These are phyloP conservation scores for Spilogale gracilis DNA, from an alignment of 2,113 vertebrate species.

Conservation along the genomic window DNA sequence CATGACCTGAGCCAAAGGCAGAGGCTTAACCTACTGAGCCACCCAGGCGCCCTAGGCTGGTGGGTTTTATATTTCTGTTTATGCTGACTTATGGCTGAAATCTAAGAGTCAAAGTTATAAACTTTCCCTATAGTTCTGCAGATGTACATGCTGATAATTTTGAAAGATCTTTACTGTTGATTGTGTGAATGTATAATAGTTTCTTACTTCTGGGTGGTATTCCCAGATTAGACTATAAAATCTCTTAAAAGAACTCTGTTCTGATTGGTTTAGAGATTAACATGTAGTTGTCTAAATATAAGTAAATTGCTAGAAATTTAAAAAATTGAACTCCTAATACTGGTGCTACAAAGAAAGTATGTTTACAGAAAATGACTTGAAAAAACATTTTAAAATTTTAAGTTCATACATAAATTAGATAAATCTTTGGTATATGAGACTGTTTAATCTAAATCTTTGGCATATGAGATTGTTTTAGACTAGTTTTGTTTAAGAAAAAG, in stretches of 20 bases:
- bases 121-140: neutral
- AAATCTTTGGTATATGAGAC: neutral
- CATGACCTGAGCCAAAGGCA: too few relatives aligned
- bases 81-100: neutral
- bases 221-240: neutral
- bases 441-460: neutral
- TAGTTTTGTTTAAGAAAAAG: neutral
- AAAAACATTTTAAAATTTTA: slow-evolving; percentile 32
- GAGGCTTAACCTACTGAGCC: too few relatives aligned
- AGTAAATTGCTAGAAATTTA: neutral
- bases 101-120: neutral
- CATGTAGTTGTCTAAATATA: neutral
- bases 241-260: neutral
- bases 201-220: neutral
- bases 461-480: neutral
- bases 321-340: neutral
- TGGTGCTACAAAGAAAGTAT: neutral
- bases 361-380: neutral
- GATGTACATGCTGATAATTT: neutral
- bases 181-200: neutral
- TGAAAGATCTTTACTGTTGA: neutral
- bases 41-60: neutral
- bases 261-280: neutral
- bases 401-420: neutral
- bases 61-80: slow-evolving; percentile 20